These are phyloP conservation scores for Apostichopus japonicus DNA, from an alignment of 35 echinoderm and acorn worm genomes.

Conservation along the genomic window DNA sequence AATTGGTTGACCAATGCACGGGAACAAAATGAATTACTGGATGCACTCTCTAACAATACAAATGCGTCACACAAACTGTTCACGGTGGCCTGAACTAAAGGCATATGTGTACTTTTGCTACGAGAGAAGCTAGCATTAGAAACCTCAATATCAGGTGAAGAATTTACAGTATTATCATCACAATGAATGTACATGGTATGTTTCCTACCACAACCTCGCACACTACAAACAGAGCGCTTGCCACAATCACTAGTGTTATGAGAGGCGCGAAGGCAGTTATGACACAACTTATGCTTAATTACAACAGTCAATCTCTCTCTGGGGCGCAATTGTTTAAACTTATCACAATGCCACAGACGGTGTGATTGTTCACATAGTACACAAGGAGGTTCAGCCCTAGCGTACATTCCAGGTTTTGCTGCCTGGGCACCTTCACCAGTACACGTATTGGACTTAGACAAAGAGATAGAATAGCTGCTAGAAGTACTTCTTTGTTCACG, in stretches of 20 bases:
- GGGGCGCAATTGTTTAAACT: slow-evolving; percentile 46
- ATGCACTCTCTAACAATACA: slow-evolving; percentile 45
- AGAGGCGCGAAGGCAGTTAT: slow-evolving; percentile 56
- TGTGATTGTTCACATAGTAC: slow-evolving; percentile 56
- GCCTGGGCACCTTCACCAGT: neutral
- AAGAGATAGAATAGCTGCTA: slow-evolving; percentile 2
- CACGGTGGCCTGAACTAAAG: slow-evolving; percentile 45
- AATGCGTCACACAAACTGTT: neutral
- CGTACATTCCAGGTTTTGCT: neutral
- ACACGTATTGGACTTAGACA: neutral
- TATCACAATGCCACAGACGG: slow-evolving; percentile 60
- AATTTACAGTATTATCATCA: too few species aligned
- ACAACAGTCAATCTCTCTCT: slow-evolving; percentile 47
- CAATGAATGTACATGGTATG: too few species aligned
- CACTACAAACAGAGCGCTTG: slow-evolving; percentile 39
- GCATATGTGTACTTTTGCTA: slow-evolving; percentile 47
- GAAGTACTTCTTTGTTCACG: slow-evolving; percentile 1
- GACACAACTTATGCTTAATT: slow-evolving; percentile 40
- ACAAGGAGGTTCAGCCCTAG: slow-evolving; percentile 47
- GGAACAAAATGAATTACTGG: slow-evolving; percentile 57
- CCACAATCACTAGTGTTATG: slow-evolving; percentile 32
- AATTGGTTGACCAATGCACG: slow-evolving; percentile 28
- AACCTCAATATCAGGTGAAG: too few species aligned
- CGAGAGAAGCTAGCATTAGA: too few species aligned
- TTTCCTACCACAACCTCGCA: slow-evolving; percentile 38